phyloP scores from a whole-genome alignment of 2,797 vertebrate genomes.

The Nasua narica region DNA sequence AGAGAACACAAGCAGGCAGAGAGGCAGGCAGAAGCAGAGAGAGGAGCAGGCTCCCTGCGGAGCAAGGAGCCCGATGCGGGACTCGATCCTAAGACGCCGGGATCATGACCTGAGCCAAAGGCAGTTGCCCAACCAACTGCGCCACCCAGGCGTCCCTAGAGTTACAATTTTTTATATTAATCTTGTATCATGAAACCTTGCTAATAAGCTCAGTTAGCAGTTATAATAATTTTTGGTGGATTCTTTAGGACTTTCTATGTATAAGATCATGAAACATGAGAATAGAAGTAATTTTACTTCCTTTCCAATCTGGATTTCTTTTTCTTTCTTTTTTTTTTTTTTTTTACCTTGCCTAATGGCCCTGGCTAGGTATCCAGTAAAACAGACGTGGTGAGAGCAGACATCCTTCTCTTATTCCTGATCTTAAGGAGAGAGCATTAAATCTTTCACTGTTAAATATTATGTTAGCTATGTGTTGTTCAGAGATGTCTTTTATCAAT shows the following conservation, averaged over 20 bases:
- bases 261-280: background rate
- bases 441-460: background rate
- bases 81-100: too few relatives aligned
- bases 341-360: background rate
- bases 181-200: background rate
- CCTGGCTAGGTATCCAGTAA: background rate
- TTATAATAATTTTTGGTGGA: background rate
- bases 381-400: background rate
- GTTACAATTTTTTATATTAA: background rate
- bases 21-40: too few relatives aligned
- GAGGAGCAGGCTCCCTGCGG: too few relatives aligned
- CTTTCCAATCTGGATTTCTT: background rate
- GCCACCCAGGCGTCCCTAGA: too few relatives aligned
- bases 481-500: background rate
- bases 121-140: too few relatives aligned
- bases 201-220: background rate
- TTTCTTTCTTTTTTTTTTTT: background rate
- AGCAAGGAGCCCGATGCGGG: too few relatives aligned
- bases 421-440: background rate
- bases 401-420: background rate
- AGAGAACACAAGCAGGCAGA: too few relatives aligned
- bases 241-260: background rate
- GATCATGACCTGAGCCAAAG: too few relatives aligned
- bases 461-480: background rate
- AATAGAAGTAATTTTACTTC: background rate